These are phyloP conservation scores for Myoxocephalus aenaeus DNA, from an alignment of 2,797 vertebrate species.

Conservation along the genomic window DNA sequence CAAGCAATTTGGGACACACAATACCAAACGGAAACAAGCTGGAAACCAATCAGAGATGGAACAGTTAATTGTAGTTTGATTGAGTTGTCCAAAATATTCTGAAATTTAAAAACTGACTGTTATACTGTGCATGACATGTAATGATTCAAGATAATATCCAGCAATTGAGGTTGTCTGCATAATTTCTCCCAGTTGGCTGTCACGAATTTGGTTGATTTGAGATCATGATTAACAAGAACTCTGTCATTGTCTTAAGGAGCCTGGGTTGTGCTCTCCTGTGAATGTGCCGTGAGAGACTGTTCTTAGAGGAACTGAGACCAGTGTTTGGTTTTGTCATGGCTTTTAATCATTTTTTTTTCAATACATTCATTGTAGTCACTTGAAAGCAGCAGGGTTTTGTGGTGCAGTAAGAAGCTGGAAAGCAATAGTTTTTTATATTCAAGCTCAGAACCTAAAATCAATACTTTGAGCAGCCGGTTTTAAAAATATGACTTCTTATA, in stretches of 20 bases:
- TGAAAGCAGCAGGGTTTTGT: conserved; percentile 7
- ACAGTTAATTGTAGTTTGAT: not conserved
- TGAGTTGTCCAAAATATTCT: not conserved
- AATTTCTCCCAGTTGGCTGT: not conserved
- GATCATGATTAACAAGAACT: not conserved
- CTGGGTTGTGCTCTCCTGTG: not conserved
- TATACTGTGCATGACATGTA: conserved; percentile 1
- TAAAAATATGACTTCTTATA: conserved; percentile 8
- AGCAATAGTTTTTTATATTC: not conserved
- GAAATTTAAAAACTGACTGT: conserved; percentile 9
- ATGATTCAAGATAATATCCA: conserved; percentile 16
- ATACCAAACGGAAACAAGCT: conserved; percentile 4
- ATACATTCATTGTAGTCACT: conserved; percentile 1
- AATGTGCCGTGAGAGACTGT: not conserved
- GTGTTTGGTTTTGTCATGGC: not conserved
- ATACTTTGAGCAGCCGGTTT: conserved; percentile 1
- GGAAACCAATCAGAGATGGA: not conserved
- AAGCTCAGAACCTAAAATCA: conserved; percentile 5
- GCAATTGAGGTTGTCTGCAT: conserved; percentile 6
- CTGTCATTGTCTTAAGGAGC: not conserved
- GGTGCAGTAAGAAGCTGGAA: not conserved
- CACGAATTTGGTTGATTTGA: not conserved
- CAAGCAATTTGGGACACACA: conserved; percentile 6
- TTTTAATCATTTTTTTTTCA: not conserved
- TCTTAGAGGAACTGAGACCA: not conserved